Conservation (phyloP, 1,140 invertebrate species). For the Neodiprion pinetum region DNA sequence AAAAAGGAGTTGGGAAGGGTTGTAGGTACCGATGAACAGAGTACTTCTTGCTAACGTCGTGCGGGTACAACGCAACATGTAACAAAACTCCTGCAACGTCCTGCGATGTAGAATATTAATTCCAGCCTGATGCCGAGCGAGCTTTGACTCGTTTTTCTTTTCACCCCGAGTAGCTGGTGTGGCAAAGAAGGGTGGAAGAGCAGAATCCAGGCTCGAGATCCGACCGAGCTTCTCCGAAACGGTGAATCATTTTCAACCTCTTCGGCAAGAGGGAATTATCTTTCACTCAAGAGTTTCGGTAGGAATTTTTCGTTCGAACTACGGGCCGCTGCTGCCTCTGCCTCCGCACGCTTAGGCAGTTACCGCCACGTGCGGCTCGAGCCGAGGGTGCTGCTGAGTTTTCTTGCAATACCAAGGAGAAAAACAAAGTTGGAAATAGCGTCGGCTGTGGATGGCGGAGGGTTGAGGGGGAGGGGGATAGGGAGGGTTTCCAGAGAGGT, state of each 20-base stretch:
- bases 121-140: too few relatives aligned
- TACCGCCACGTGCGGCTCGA: conserved; percentile 34
- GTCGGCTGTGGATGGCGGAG: too few relatives aligned
- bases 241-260: too few relatives aligned
- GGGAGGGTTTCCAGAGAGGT: background rate
- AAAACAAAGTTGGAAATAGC: conserved; percentile 3
- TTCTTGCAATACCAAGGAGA: conserved; percentile 7
- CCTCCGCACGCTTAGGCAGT: conserved; percentile 24
- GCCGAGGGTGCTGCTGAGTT: background rate
- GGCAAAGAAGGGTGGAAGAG: background rate
- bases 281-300: background rate
- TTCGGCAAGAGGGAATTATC: background rate
- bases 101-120: too few relatives aligned
- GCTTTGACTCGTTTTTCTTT: background rate
- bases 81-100: too few relatives aligned
- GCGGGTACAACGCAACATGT: too few relatives aligned
- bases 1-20: too few relatives aligned
- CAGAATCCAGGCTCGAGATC: background rate
- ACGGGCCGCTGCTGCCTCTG: background rate
- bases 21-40: too few relatives aligned
- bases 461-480: background rate
- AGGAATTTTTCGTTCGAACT: background rate
- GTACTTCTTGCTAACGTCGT: too few relatives aligned
- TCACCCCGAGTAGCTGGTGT: background rate
- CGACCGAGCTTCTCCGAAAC: background rate